A percentile compares a stretch with the other conserved stretches of the same genome.
Conservation (phyloP, 2,888 invertebrate species). For the Calliopum simillimum region DNA sequence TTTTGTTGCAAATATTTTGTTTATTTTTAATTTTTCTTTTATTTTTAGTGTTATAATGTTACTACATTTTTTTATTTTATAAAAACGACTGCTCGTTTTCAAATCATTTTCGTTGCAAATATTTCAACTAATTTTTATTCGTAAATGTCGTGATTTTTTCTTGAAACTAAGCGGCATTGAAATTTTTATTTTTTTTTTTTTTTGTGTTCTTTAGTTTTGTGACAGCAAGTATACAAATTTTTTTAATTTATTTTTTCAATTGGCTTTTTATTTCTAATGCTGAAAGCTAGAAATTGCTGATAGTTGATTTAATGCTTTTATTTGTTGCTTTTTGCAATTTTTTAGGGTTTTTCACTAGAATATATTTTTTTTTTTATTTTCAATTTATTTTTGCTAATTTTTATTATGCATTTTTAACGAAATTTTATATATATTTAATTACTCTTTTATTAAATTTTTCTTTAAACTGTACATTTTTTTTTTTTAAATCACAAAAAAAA, state of each 20-base stretch:
- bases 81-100: not conserved
- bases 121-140: not conserved
- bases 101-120: conserved; percentile 1
- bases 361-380: too few species aligned
- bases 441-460: not conserved
- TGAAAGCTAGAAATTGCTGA: too few species aligned
- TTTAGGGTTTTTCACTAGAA: too few species aligned
- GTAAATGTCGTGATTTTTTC: conserved; percentile 16
- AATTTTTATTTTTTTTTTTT: too few species aligned
- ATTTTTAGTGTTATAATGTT: not conserved
- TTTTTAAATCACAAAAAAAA: not conserved
- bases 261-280: too few species aligned
- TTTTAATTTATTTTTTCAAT: too few species aligned
- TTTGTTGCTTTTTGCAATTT: too few species aligned
- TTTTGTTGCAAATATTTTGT: not conserved
- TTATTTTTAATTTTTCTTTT: conserved; percentile 3
- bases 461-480: not conserved
- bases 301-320: too few species aligned
- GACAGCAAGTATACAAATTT: too few species aligned
- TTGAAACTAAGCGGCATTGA: conserved; percentile 28
- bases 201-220: too few species aligned
- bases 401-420: too few species aligned
- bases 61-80: not conserved
- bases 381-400: too few species aligned
- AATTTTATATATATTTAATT: not conserved